A percentile compares a stretch with the other conserved stretches of the same genome.
Conservation (phyloP, 2,113 vertebrate genomes). For the Mormyrus lacerda region DNA sequence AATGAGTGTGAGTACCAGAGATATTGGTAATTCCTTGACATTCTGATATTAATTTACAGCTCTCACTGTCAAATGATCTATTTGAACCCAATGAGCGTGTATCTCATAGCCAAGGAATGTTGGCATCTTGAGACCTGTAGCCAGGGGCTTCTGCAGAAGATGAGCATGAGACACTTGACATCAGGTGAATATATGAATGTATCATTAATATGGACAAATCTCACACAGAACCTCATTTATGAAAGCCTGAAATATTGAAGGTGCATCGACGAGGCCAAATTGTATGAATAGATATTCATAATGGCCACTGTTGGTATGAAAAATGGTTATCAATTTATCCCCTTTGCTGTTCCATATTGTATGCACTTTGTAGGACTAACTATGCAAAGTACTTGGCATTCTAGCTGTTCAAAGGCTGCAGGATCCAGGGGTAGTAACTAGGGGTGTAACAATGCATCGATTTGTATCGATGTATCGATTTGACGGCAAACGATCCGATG, state of each 20-base stretch:
- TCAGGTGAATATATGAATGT: background rate
- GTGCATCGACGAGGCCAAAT: background rate
- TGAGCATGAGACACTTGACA: background rate
- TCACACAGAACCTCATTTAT: background rate
- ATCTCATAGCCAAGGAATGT: background rate
- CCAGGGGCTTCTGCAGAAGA: background rate
- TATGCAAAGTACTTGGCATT: background rate
- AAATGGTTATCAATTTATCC: background rate
- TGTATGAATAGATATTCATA: background rate
- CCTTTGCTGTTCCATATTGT: background rate
- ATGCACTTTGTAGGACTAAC: background rate
- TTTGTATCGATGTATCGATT: no score
- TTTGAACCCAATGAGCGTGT: background rate
- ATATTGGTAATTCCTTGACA: background rate
- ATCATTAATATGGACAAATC: background rate
- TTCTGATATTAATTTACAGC: background rate
- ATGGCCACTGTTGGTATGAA: background rate
- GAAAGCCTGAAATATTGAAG: background rate
- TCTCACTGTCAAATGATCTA: background rate
- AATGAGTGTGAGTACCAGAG: background rate
- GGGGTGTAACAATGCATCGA: no score
- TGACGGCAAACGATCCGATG: no score
- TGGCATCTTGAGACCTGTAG: background rate
- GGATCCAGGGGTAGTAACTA: background rate
- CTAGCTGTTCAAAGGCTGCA: background rate